Base-by-base conservation (phyloP, 2,113 vertebrate genomes). In the Chaenogobius annularis region DNA sequence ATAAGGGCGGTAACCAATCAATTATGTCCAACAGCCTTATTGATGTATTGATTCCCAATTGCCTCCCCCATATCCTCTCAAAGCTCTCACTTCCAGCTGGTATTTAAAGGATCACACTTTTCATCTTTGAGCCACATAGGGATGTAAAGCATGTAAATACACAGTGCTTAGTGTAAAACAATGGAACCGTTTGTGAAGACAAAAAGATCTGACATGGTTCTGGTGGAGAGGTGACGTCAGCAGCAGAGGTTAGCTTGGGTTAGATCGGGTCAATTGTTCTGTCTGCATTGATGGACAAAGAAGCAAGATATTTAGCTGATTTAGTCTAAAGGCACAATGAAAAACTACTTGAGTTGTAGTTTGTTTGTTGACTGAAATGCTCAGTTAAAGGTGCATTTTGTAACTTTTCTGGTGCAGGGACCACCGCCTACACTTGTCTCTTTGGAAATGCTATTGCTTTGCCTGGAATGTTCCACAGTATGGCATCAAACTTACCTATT, bases 11-110 rank as follows among this genome's bases (percentile, higher is more conserved):
- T 46, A 56, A 54, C 43, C 40, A 68, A 85, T 87, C 72, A 52
- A 84, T 82, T 52, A 50, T 62, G 73, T 68, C 66, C 77, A 85
- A 76, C 22, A 31, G 46, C 52, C 47, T 69, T n/a, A 85, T 82
- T 87, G 84, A 89, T 85, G 62, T 31, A 64, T 83, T 83, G 88
- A 89, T 87, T 83, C 72, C 70, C 78, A 82, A 69, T 85, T 58
- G 22, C 14, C 70, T 79, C 59, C 69, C 78, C 61, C 35, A 40
- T 70, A 70, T 78, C 72, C 79, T 35, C 69, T 63, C 19, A 20
- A 0, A 56, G 62, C 67, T 69, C 71, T 65, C 19, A 78, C 20
- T 43, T 74, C 50, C 54, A 23, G 23, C 59, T 59, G 66, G 52
- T 23, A 43, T 20, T 63, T 31, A 15, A 85, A 80, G 70, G 56